phyloP scores from a whole-genome alignment of 2,888 invertebrate species.

The Eupithecia subfuscata region DNA sequence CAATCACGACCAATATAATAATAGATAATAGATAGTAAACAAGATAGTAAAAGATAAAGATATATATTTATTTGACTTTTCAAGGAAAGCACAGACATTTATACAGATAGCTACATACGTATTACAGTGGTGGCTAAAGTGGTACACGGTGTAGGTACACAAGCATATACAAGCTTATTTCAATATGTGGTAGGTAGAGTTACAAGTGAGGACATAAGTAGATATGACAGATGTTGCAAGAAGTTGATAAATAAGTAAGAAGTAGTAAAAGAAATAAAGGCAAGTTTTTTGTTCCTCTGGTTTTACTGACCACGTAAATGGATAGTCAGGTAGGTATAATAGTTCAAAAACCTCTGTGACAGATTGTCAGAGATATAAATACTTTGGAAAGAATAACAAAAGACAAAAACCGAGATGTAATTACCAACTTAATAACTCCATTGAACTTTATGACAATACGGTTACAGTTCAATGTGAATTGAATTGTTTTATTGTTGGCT shows the following conservation, averaged over 20 bases:
- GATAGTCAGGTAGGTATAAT: neutral
- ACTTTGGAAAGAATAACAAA: conserved; percentile 25
- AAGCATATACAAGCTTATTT: too few relatives aligned
- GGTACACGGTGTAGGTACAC: too few relatives aligned
- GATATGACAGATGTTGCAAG: too few relatives aligned
- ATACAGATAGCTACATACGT: too few relatives aligned
- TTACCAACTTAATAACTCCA: neutral
- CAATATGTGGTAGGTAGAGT: too few relatives aligned
- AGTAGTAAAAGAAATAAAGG: neutral
- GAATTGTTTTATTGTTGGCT: neutral
- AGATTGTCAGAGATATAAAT: conserved; percentile 24
- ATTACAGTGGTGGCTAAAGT: too few relatives aligned
- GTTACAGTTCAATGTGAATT: conserved; percentile 4
- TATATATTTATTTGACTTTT: too few relatives aligned
- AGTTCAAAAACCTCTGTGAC: conserved; percentile 30
- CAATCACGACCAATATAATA: neutral
- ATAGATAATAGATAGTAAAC: too few relatives aligned
- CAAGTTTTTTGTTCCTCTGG: neutral
- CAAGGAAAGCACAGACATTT: too few relatives aligned
- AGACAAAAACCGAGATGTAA: conserved; percentile 16
- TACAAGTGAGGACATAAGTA: too few relatives aligned
- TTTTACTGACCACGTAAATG: neutral
- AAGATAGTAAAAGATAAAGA: too few relatives aligned
- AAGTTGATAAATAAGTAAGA: too few relatives aligned
- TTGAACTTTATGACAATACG: conserved; percentile 17